Base-by-base conservation (phyloP, 2,888 invertebrate genomes). In the Acanthopleura granulata region DNA sequence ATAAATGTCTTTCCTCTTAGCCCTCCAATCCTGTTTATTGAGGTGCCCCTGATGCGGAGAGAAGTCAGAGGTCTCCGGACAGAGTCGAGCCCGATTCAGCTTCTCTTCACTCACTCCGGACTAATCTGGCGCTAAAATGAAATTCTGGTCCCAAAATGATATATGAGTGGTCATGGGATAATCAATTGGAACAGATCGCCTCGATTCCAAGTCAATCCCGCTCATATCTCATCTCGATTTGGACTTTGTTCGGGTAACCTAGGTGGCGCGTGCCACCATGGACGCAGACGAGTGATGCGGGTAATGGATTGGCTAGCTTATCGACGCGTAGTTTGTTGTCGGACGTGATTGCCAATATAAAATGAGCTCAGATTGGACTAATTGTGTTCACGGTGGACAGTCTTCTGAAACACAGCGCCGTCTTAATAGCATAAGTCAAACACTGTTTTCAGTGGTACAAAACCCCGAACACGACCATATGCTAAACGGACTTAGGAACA, bases 271-370 rank as follows among this genome's bases (percentile, higher is more conserved):
- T 66, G 66, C 66, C 29, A 25, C 66, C 66, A 27, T 66, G 66
- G 29, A 16, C 15, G 29, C 29, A 27, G 29, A 27, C 66, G 22
- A 27, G 25, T 16, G 29, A 66, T 27, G 66, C 27, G 66, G 66
- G 29, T 66, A 66, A 66, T 66, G 18, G 66, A 66, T 66, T 27
- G 66, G 22, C 29, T 15, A 14, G 15, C 29, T 66, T 66, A 66
- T 22, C 66, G 66, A 66, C 29, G 25, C 66, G 14, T 22, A 66
- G 66, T 22, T 66, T 27, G 29, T 22, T 25, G 15, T 25, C 27
- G 29, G 66, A 66, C 66, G 66, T 66, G 66, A 66, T 22, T 27
- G 16, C 29, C 66, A 66, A 66, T 66, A 27, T 27, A 66, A 66
- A 66, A 66, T 27, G 66, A 66, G 22, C 29, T 27, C 18, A 66